Evolutionary conservation across 2,797 vertebrate genomes (phyloP).

Genomic region (Ceyx erithaca): DNA sequence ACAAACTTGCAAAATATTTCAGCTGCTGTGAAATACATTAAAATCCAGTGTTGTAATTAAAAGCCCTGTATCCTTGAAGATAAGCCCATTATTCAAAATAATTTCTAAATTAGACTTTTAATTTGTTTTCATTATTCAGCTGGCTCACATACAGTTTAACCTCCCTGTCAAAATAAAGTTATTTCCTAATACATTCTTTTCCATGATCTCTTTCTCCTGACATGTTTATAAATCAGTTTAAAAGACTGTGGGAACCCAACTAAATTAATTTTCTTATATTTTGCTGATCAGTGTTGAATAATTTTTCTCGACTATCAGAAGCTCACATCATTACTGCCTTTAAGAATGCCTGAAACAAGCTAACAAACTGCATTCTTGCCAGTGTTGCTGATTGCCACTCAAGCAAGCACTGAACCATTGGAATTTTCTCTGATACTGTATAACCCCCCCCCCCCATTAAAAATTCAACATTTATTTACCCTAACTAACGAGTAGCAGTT

Average conservation of each 20-base stretch:
- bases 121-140: constrained; percentile 74
- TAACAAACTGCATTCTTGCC: not conserved
- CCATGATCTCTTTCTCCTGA: constrained; percentile 43
- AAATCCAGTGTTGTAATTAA: not conserved
- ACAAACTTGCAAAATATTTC: constrained; percentile 7
- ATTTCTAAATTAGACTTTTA: constrained; percentile 71
- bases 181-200: constrained; percentile 57
- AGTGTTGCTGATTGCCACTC: not conserved
- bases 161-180: constrained; percentile 68
- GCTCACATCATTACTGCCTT: constrained; percentile 28
- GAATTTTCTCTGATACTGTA: constrained; percentile 13
- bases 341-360: constrained; percentile 40
- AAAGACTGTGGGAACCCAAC: constrained; percentile 42
- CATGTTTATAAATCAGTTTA: constrained; percentile 71
- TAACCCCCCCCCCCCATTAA: not conserved
- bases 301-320: constrained; percentile 36
- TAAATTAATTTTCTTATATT: constrained; percentile 65
- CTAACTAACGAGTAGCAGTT: constrained; percentile 1
- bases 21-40: not conserved
- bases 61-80: constrained; percentile 36
- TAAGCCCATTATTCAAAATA: constrained; percentile 68
- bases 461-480: constrained; percentile 41
- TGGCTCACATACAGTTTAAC: constrained; percentile 46
- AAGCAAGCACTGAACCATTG: constrained; percentile 35
- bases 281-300: constrained; percentile 52